These are phyloP conservation scores for Fringilla coelebs DNA, from an alignment of 2,797 vertebrate species.

Conservation along the genomic window DNA sequence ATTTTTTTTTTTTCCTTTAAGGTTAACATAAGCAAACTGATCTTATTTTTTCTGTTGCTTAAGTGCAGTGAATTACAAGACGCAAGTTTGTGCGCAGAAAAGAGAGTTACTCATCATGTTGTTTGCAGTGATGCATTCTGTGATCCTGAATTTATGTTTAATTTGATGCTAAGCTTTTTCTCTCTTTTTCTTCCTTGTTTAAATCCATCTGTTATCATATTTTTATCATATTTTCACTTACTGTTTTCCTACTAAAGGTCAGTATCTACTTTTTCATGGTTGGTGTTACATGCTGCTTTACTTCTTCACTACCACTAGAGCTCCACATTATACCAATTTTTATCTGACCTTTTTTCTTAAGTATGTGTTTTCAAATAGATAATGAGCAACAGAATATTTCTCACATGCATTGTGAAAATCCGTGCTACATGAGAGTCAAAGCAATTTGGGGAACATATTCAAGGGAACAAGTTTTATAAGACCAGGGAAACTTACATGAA, in stretches of 20 bases:
- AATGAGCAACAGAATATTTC: not conserved
- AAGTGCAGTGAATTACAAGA: not conserved
- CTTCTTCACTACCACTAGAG: slow-evolving; percentile 74
- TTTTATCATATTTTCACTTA: not conserved
- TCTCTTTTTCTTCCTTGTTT: not conserved
- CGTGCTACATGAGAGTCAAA: not conserved
- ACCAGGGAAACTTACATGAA: not conserved
- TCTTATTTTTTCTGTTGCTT: not conserved
- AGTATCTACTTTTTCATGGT: not conserved
- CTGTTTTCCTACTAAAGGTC: not conserved
- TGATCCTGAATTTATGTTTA: not conserved
- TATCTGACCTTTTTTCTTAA: slow-evolving; percentile 30
- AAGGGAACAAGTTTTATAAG: not conserved
- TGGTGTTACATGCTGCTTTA: slow-evolving; percentile 42
- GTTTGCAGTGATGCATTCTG: not conserved
- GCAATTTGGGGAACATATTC: not conserved
- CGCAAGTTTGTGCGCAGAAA: not conserved
- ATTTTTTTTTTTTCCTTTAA: not conserved
- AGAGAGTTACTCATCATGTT: not conserved
- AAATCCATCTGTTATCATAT: not conserved
- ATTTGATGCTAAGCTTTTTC: not conserved
- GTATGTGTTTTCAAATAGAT: not conserved
- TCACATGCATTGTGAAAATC: not conserved
- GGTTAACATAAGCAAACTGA: not conserved
- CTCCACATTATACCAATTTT: slow-evolving; percentile 76